Evolutionary conservation across 2,113 vertebrate genomes (phyloP), one percentile per base, ranked within the genome.

Genomic region (Callipepla squamata): DNA sequence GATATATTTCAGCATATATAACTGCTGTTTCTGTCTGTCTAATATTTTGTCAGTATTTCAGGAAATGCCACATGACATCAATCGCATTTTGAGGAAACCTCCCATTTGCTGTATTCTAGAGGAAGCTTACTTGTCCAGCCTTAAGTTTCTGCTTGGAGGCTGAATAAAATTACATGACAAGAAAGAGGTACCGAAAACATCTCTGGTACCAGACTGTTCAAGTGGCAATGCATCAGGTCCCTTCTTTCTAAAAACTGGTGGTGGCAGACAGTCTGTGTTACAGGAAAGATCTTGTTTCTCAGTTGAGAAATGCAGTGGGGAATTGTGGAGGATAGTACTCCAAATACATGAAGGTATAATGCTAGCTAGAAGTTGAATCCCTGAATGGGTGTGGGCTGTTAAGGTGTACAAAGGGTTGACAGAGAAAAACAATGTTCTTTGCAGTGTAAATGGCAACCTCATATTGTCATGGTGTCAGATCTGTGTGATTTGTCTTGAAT

Each of bases 41-140:
- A 65, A 92, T 88, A 80, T 85, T 94, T 95, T 85, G n/a, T 77
- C 44, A 73, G 28, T 92, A 4, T 77, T 95, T 92, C 47, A 53
- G 44, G 32, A 92, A 90, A 83, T 7, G 13, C 83, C 67, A 53
- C 15, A 8, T 81, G n/a, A 20, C 32, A 65, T 58, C 20, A 61
- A 50, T 53, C 30, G 44, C 58, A 32, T 15, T 74, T 68, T 7
- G 9, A 87, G 73, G 30, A 70, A 95, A 72, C 11, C 8, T 19
- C 4, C 30, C 1, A 25, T 61, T 70, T 80, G 4, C 32, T 62
- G 0, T 80, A 36, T 34, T 63, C 65, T 4, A 4, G n/a, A 81
- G 28, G 36, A 81, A 57, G n/a, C 44, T 89, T 61, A 42, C 13
- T 45, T 80, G 59, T 7, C 23, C 57, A 80, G 58, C 13, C 68